Conservation (phyloP, 1,140 invertebrate genomes). For the Sinonovacula constricta region DNA sequence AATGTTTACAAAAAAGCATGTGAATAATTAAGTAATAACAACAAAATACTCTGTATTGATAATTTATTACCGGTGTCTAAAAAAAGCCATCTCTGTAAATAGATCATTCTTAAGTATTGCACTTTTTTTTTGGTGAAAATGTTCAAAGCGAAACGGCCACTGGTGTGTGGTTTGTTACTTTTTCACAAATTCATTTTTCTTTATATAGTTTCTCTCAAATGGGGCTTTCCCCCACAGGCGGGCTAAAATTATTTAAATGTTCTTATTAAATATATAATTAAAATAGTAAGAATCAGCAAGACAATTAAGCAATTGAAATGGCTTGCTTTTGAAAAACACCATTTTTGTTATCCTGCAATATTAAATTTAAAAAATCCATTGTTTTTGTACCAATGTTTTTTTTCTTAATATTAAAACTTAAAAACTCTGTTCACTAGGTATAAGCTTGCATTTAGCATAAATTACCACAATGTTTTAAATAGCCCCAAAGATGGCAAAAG, state of each 20-base stretch:
- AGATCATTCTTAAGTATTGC: conserved; percentile 16
- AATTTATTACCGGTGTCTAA: conserved; percentile 8
- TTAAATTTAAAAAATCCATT: no score
- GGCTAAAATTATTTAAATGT: conserved; percentile 19
- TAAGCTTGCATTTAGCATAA: no score
- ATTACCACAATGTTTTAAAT: no score
- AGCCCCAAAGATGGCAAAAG: background rate
- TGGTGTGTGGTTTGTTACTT: no score
- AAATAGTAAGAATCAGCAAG: background rate
- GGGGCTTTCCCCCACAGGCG: no score
- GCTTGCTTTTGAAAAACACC: no score
- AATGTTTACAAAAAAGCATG: background rate
- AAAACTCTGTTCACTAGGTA: no score
- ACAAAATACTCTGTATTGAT: background rate
- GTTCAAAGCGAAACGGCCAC: conserved; percentile 1
- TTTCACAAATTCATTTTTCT: conserved; percentile 29
- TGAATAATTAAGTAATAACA: conserved; percentile 1
- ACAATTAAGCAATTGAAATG: background rate
- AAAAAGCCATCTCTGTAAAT: conserved; percentile 25
- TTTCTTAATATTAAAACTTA: no score
- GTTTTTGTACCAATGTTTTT: no score
- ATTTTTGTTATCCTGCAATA: no score
- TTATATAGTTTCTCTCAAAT: no score
- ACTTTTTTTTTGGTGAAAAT: conserved; percentile 36
- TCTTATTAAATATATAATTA: background rate